Evolutionary conservation across 2,797 vertebrate species (phyloP).

Genomic region (Trachops cirrhosus): DNA sequence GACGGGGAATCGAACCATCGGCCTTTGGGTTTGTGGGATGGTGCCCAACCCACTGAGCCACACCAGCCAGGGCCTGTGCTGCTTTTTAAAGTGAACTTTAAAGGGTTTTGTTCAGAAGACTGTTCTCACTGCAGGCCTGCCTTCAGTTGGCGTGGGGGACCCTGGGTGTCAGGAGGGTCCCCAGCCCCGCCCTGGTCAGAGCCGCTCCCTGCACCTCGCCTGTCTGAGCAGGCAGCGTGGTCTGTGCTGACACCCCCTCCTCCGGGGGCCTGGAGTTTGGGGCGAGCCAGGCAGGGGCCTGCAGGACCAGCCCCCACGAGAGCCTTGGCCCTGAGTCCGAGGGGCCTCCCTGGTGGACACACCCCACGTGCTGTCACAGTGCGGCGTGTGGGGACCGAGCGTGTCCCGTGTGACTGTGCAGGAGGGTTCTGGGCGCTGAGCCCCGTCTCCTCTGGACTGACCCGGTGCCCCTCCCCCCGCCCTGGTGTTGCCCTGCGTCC

Average conservation of each 20-base stretch:
- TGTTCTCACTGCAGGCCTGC: not conserved
- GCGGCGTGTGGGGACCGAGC: rapidly evolving
- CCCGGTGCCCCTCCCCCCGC: not conserved
- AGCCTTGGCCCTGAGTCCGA: not conserved
- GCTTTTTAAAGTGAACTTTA: not conserved
- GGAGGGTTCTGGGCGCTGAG: not conserved
- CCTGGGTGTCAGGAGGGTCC: rapidly evolving
- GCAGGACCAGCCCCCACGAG: rapidly evolving
- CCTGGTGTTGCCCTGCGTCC: not conserved
- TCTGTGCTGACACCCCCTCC: not conserved
- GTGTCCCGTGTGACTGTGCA: rapidly evolving
- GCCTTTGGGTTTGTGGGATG: not conserved
- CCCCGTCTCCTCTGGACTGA: not conserved
- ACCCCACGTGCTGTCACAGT: rapidly evolving
- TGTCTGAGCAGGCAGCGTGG: not conserved
- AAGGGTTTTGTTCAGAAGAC: not conserved
- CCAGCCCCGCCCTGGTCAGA: not conserved
- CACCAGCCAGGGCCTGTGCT: not conserved
- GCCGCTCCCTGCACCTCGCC: not conserved
- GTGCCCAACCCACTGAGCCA: not conserved
- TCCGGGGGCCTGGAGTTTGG: not conserved
- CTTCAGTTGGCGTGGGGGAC: rapidly evolving
- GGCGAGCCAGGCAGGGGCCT: rapidly evolving
- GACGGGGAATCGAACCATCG: not conserved
- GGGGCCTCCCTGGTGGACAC: not conserved